Conservation (phyloP, 2,797 vertebrate species). For the Fundulus diaphanus region DNA sequence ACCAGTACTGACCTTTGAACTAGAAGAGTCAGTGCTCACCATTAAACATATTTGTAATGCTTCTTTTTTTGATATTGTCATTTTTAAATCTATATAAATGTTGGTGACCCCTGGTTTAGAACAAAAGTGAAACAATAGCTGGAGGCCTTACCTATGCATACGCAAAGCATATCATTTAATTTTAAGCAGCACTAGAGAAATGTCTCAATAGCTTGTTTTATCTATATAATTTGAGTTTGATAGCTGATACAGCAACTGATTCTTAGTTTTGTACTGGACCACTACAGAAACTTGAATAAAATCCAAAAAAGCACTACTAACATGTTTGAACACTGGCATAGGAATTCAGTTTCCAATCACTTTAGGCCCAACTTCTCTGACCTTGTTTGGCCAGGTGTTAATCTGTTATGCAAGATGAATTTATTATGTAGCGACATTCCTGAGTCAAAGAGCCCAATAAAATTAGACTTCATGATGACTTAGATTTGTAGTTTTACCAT, state of each 20-base stretch:
- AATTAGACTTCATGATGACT: constrained; percentile 57
- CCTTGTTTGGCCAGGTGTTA: constrained; percentile 48
- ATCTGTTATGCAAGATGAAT: constrained; percentile 55
- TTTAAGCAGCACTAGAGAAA: background rate
- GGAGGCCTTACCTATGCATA: background rate
- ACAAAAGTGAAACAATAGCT: too few species aligned
- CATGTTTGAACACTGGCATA: background rate
- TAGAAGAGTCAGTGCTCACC: too few species aligned
- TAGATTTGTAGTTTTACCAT: constrained; percentile 52
- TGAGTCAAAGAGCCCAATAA: constrained; percentile 48
- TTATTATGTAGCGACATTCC: constrained; percentile 13
- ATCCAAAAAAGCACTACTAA: background rate
- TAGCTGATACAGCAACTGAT: background rate
- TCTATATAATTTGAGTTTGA: background rate
- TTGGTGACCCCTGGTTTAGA: too few species aligned
- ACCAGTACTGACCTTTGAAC: too few species aligned
- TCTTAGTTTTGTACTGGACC: background rate
- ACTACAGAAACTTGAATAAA: background rate
- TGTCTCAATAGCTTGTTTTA: background rate
- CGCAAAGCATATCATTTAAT: background rate
- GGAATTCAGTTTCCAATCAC: background rate
- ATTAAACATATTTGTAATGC: too few species aligned
- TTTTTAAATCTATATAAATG: too few species aligned
- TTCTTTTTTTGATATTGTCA: too few species aligned
- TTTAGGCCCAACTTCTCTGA: constrained; percentile 53